Percentiles rank a stretch among this genome's conserved stretches.
These are phyloP conservation scores for Microtus ochrogaster DNA, from an alignment of 2,113 vertebrate species.

Conservation along the genomic window DNA sequence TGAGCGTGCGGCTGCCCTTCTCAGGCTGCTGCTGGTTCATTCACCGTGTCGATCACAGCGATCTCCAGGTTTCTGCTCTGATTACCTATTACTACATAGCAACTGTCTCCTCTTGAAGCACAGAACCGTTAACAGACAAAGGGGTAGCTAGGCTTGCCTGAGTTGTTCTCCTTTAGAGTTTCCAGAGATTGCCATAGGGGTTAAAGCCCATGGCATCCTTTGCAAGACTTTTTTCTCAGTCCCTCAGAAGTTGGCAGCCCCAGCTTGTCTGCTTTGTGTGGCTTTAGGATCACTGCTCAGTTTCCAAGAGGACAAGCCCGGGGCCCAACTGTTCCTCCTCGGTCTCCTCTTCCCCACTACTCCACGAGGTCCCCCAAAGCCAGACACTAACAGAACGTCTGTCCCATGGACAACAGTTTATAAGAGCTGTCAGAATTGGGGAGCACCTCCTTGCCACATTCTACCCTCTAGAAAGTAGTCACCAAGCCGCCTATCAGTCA, in stretches of 20 bases:
- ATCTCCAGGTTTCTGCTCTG: not conserved
- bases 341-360: not conserved
- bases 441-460: rapidly evolving
- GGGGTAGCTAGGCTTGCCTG: not conserved
- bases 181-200: not conserved
- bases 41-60: not conserved
- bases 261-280: not conserved
- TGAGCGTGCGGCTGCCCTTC: rapidly evolving
- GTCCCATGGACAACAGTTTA: not conserved
- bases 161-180: not conserved
- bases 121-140: not conserved
- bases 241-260: not conserved
- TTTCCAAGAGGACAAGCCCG: not conserved
- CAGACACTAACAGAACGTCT: not conserved
- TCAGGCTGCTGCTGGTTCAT: rapidly evolving
- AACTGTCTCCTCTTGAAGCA: not conserved
- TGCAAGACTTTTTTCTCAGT: rapidly evolving
- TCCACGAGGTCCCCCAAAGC: not conserved
- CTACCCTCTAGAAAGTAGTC: not conserved
- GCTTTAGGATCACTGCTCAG: not conserved
- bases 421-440: not conserved
- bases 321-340: not conserved
- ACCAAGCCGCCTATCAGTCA: not conserved
- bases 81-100: not conserved
- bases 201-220: not conserved